Base-by-base conservation (phyloP, 2,888 invertebrate species). In the Sinodicranocentrus sp. region DNA sequence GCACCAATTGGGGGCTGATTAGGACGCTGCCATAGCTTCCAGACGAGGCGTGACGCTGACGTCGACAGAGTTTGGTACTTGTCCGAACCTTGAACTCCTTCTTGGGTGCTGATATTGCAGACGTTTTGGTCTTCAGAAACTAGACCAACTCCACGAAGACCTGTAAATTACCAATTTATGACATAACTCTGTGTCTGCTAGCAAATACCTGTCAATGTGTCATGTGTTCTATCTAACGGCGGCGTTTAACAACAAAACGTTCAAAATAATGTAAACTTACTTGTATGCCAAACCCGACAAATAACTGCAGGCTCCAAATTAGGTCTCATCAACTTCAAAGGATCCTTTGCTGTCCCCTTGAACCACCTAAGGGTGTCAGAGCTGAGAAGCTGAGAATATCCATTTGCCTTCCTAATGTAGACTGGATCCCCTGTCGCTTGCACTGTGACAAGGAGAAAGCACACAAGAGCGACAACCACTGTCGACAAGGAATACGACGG, bases 21-120 rank as follows among this genome's bases (percentile, higher is more conserved):
- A 90, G 94, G 95, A 90, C 94, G 94, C 86, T 92, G 92, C 94
- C 96, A 95, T n/a, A 92, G 91, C 57, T 92, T 92, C 96, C 97
- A 97, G 85, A 92, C 93, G 57, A 96, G 92, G 78, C 75, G 70
- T 10, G 77, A 77, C 0, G 95, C 94, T 87, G 94, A 94, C 88
- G 95, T 95, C 5, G 88, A 87, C 5, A 88, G 43, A 39, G 86
- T 83, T 85, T 89, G 88, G 86, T 84, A 88, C 43, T 84, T 84
- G 71, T 82, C 84, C 13, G 86, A 85, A 10, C 87, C 85, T 79
- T 85, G 84, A 13, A 43, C 79, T 57, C 85, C 87, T 84, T 87
- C 87, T 52, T 67, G 78, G 19, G 86, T 85, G 65, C 76, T 83
- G 61, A 86, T 86, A 65, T 85, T 86, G 71, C 86, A 86, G 23